phyloP scores from a whole-genome alignment of 2,113 vertebrate species.

The Clupea harengus region DNA sequence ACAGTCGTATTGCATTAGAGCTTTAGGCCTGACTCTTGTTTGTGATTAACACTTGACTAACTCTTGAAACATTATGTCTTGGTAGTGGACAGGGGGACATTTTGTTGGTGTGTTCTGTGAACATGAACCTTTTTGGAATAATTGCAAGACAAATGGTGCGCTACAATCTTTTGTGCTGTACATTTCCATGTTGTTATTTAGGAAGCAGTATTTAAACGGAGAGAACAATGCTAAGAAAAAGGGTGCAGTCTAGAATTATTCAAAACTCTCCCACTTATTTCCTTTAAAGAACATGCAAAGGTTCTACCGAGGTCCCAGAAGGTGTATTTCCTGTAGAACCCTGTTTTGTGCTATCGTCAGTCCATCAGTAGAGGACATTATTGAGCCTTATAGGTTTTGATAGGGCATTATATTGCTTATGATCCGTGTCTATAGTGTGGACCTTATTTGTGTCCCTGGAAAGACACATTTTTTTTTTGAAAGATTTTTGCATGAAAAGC shows the following conservation, averaged over 20 bases:
- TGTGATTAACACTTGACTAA: background rate
- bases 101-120: background rate
- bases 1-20: background rate
- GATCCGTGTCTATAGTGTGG: background rate
- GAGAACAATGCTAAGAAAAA: background rate
- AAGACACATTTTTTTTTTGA: too few species aligned
- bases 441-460: background rate
- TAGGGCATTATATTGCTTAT: background rate
- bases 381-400: background rate
- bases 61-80: background rate
- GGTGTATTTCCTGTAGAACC: too few species aligned
- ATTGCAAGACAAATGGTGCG: background rate
- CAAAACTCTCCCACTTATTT: background rate
- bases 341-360: too few species aligned
- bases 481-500: background rate
- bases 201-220: background rate
- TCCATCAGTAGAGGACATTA: too few species aligned
- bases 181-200: constrained; percentile 1
- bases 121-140: background rate
- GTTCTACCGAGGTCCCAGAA: too few species aligned
- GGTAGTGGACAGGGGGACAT: background rate
- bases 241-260: background rate
- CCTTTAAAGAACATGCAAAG: too few species aligned
- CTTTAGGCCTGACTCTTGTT: background rate
- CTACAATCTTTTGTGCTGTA: background rate